Evolutionary conservation across 2,797 vertebrate species (phyloP), one percentile per base, ranked within the genome.

Genomic region (Sibirionetta formosa): DNA sequence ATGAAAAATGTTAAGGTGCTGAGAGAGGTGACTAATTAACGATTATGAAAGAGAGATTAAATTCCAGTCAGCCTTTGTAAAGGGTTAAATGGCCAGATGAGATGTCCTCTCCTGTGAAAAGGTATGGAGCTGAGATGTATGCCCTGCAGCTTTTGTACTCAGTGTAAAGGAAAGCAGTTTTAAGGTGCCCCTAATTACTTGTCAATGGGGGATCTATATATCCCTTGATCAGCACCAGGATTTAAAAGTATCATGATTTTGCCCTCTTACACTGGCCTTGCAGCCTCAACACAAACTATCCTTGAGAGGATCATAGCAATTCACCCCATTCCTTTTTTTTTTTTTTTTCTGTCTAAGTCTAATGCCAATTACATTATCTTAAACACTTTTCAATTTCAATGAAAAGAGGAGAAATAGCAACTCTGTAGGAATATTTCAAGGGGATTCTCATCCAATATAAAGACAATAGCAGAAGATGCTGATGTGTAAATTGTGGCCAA

Each of bases 21-120:
- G 57, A 46, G 83, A 92, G 53, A 87, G 81, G 72, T 88, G 72
- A 90, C 81, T 94, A 94, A 94, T 94, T 93, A 95, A 93, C 80
- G 82, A 84, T 79, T 84, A 82, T 77, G 65, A 90, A 73, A 94
- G 84, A 90, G 87, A 95, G 66, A 87, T 91, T 92, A 89, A 90
- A 89, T 57, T 93, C 83, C 90, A 77, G 56, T 50, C 78, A 53
- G 70, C 31, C 64, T 92, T 93, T 86, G 90, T 93, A 77, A 82
- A 90, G 56, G 53, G 88, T 57, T 86, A 18, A 80, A 50, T 57
- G 65, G 68, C 31, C 78, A 89, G 76, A 65, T 57, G 83, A n/a
- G 64, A 79, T 29, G 26, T 44, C 22, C 68, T 82, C 56, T 95
- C 17, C 48, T 85, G 75, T 53, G 69, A 71, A 57, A 82, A 92